These are phyloP conservation scores for Carapus acus DNA, from an alignment of 2,797 vertebrate species.

Conservation along the genomic window DNA sequence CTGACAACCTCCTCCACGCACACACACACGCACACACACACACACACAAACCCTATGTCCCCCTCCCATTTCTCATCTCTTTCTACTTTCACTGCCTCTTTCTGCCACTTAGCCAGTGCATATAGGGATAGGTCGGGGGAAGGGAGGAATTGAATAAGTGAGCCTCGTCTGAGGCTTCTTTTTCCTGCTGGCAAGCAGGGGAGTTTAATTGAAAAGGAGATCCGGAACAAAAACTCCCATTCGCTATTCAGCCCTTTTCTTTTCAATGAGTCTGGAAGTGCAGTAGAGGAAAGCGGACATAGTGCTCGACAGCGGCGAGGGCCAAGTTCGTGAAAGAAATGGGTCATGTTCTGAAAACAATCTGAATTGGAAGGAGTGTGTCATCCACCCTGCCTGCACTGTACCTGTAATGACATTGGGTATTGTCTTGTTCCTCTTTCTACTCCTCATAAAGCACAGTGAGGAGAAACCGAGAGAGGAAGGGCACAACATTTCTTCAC, in stretches of 20 bases:
- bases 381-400: slow-evolving; percentile 44
- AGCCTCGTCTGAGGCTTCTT: slow-evolving; percentile 24
- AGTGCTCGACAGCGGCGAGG: slow-evolving; percentile 48
- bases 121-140: slow-evolving; percentile 40
- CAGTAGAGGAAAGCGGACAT: slow-evolving; percentile 52
- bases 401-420: slow-evolving; percentile 43
- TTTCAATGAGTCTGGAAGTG: slow-evolving; percentile 58
- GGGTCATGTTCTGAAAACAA: slow-evolving; percentile 65
- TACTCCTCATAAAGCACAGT: slow-evolving; percentile 14
- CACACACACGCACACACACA: too few relatives aligned
- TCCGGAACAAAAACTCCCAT: slow-evolving; percentile 51
- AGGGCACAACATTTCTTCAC: slow-evolving; percentile 22
- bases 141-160: slow-evolving; percentile 63
- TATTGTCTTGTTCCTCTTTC: slow-evolving; percentile 8
- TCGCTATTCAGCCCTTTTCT: slow-evolving; percentile 61
- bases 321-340: slow-evolving; percentile 64
- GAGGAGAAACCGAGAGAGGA: slow-evolving; percentile 26
- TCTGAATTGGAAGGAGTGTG: slow-evolving; percentile 46
- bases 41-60: too few relatives aligned
- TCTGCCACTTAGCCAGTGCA: slow-evolving; percentile 50
- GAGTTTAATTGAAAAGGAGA: slow-evolving; percentile 73
- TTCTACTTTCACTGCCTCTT: slow-evolving; percentile 27
- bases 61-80: slow-evolving; percentile 22
- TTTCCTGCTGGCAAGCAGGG: slow-evolving; percentile 53
- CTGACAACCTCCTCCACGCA: slow-evolving; percentile 30